Base-by-base conservation (phyloP, 2,888 invertebrate species). In the Eupelmus urozonus region DNA sequence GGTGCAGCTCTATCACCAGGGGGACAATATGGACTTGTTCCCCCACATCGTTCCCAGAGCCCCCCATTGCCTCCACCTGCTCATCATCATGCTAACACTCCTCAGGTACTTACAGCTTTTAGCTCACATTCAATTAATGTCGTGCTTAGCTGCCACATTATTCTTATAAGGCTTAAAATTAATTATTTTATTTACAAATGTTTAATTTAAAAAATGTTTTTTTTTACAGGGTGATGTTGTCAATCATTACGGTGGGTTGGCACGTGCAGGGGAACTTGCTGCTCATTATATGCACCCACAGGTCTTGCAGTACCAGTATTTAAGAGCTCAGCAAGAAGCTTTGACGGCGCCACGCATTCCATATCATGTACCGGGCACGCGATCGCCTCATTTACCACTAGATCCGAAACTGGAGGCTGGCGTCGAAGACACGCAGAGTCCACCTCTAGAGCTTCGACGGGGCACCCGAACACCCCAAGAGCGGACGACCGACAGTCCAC, bases 1-100 rank as follows among this genome's bases (percentile, higher is more conserved):
- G 86, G 88, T 82, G 85, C 89, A 81, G 85, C 86, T 82, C 88
- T 87, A 84, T 85, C 89, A 80, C 85, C 89, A 85, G 88, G 88
- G 82, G 85, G 86, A 79, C 89, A 88, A 82, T 89, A 88, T 80
- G 88, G 89, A 85, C 88, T 89, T 81, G 89, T 87, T 40, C 85
- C 88, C 81, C 87, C 88, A 9, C 89, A 88, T 87, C 87, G 89
- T 81, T 83, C 92, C 85, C 93, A 95, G 91, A 95, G 95, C 90
- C 89, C 89, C 82, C 89, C 89, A 82, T 81, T 89, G 85, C 96
- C 95, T 87, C 96, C 96, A 87, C 96, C 96, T 88, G 96, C 96
- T 84, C 96, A 96, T 90, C 96, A 95, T 92, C 95, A 90, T 83
- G 88, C 88, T 85, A 88, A 89, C 82, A 86, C 89, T 85, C 88